phyloP scores from a whole-genome alignment of 2,797 vertebrate species.

The Numenius phaeopus region DNA sequence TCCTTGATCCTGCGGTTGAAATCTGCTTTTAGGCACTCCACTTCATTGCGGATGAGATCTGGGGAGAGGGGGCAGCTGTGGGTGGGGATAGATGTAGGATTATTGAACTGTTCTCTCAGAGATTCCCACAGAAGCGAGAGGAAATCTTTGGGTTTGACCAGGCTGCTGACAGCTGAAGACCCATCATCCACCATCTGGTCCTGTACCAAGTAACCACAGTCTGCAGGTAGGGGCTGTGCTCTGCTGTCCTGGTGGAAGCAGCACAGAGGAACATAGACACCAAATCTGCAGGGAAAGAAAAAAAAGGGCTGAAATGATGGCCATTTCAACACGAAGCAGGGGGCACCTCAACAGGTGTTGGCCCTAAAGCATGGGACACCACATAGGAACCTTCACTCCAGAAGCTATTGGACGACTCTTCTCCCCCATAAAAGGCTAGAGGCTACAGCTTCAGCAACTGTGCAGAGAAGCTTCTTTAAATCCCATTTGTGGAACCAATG shows the following conservation, averaged over 20 bases:
- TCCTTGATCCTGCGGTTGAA: slow-evolving; percentile 99
- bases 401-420: neutral
- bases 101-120: slow-evolving; percentile 93
- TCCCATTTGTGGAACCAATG: neutral
- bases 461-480: neutral
- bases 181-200: slow-evolving; percentile 86
- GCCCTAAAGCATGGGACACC: neutral
- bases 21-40: slow-evolving; percentile 97
- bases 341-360: neutral
- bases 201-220: slow-evolving; percentile 89
- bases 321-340: neutral
- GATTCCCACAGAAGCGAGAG: slow-evolving; percentile 92
- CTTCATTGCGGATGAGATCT: slow-evolving; percentile 94
- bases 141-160: slow-evolving; percentile 93
- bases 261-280: slow-evolving; percentile 97
- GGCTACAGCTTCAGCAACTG: neutral
- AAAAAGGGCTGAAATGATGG: neutral
- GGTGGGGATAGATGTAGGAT: slow-evolving; percentile 87
- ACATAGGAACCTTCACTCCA: neutral
- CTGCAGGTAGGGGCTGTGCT: slow-evolving; percentile 82
- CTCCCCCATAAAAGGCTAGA: neutral
- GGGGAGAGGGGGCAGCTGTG: slow-evolving; percentile 97
- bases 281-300: slow-evolving; percentile 84
- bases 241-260: slow-evolving; percentile 97
- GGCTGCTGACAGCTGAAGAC: slow-evolving; percentile 82